Conservation (phyloP, 2,888 invertebrate genomes). For the Zele albiditarsus region DNA sequence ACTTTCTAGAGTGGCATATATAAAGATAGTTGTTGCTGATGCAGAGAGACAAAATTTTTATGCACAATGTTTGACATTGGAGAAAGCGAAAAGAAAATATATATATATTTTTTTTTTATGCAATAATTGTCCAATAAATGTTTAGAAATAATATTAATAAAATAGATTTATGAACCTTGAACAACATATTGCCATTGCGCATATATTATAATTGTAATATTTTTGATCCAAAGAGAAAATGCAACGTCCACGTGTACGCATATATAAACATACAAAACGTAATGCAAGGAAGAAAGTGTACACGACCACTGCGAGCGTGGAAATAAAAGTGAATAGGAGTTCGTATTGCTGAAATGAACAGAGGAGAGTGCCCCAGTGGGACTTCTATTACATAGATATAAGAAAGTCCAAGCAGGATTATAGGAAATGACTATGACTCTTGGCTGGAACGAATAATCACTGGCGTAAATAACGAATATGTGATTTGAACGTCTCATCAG, state of each 20-base stretch:
- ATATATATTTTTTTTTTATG: not conserved
- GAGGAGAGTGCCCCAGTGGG: slow-evolving; percentile 8
- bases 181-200: slow-evolving; percentile 35
- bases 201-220: slow-evolving; percentile 9
- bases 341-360: not conserved
- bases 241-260: slow-evolving; percentile 21
- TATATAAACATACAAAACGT: not conserved
- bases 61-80: not conserved
- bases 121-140: slow-evolving; percentile 8
- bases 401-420: slow-evolving; percentile 8
- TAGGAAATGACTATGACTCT: slow-evolving; percentile 7
- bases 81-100: not conserved
- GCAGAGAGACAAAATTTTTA: not conserved
- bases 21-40: not conserved
- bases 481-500: not conserved
- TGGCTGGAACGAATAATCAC: slow-evolving; percentile 6
- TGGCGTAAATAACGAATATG: slow-evolving; percentile 13
- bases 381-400: slow-evolving; percentile 2
- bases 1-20: not conserved
- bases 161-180: slow-evolving; percentile 7
- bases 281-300: slow-evolving; percentile 45
- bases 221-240: slow-evolving; percentile 30
- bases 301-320: not conserved
- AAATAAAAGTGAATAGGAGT: not conserved
- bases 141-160: not conserved